Evolutionary conservation across 2,797 vertebrate genomes (phyloP).

Genomic region (Poecilia gillii): DNA sequence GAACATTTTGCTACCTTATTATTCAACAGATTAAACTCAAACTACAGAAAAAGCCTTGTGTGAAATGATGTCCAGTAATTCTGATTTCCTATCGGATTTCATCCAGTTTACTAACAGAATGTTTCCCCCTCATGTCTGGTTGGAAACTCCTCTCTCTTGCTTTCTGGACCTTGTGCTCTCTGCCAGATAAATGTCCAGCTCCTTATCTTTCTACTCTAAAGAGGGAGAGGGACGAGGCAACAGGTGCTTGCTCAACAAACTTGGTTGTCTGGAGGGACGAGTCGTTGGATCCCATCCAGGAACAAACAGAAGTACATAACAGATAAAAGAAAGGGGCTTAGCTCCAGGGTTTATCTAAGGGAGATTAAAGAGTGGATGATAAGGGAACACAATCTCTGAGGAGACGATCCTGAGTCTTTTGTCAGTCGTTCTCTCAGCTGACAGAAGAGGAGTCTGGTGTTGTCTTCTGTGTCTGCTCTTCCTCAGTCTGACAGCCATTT

Average conservation of each 20-base stretch:
- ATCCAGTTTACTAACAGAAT: not conserved
- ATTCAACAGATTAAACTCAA: not conserved
- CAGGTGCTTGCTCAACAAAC: not conserved
- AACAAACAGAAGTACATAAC: not conserved
- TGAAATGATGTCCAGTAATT: not conserved
- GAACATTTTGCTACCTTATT: not conserved
- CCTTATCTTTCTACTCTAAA: not conserved
- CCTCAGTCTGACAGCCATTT: not conserved
- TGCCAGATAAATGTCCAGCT: not conserved
- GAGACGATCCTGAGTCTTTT: not conserved
- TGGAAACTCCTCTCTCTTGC: not conserved
- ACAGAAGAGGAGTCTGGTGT: not conserved
- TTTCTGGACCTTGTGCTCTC: not conserved
- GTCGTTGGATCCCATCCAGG: not conserved
- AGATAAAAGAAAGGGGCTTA: not conserved
- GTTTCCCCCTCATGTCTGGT: not conserved
- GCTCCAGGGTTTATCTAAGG: not conserved
- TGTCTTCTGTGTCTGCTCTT: not conserved
- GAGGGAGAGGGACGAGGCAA: not conserved
- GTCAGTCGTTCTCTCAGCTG: not conserved
- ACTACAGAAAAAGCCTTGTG: not conserved
- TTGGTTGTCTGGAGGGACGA: not conserved
- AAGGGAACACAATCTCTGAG: not conserved
- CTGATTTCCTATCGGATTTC: not conserved
- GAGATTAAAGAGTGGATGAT: not conserved